phyloP scores from a whole-genome alignment of 2,113 vertebrate genomes.

The Choloepus hoffmanni region DNA sequence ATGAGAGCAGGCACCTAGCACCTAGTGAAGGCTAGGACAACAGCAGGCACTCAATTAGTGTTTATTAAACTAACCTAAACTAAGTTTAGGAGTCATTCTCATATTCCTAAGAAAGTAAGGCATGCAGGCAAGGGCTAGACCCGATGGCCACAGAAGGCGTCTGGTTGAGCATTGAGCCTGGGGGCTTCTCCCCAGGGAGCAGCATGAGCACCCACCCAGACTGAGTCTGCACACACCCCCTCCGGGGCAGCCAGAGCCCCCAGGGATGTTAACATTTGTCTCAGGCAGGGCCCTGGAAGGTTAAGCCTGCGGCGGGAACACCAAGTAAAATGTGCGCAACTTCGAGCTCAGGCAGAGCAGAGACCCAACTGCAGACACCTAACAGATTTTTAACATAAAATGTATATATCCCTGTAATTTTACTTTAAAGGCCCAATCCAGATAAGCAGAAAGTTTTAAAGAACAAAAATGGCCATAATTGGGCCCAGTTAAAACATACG shows the following conservation, averaged over 20 bases:
- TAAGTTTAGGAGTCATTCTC: neutral
- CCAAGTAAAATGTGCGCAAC: neutral
- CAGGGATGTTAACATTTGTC: neutral
- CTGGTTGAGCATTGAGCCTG: neutral
- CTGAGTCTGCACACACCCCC: neutral
- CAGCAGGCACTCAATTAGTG: neutral
- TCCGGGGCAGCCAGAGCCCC: neutral
- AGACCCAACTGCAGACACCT: neutral
- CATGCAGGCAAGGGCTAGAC: neutral
- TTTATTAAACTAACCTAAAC: neutral
- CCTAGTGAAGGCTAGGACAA: neutral
- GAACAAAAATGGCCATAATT: neutral
- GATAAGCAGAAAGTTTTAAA: neutral
- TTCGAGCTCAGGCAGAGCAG: neutral
- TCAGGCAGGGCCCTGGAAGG: neutral
- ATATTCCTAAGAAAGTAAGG: neutral
- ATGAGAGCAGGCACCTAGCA: neutral
- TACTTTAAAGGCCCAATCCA: conserved; percentile 3
- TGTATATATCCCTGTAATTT: neutral
- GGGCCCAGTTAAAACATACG: neutral
- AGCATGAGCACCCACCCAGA: neutral
- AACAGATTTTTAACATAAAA: neutral
- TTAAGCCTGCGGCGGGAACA: neutral
- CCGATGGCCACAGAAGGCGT: neutral
- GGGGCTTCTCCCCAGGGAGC: neutral